Conservation (phyloP, 2,113 vertebrate genomes). For the Dolichotis patagonum region DNA sequence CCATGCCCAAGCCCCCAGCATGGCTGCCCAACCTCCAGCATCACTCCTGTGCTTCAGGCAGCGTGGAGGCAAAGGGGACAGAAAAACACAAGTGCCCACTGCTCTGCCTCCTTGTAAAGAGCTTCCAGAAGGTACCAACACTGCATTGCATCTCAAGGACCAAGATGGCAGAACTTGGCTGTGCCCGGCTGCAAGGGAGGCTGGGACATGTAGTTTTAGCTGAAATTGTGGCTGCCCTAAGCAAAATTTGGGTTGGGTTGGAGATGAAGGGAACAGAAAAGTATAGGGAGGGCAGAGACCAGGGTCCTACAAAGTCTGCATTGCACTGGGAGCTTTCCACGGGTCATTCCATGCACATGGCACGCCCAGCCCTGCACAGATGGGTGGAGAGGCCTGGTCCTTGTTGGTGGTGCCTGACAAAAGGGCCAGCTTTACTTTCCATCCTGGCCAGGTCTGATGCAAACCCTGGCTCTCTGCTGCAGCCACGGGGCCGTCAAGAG, state of each 20-base stretch:
- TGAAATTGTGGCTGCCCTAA: not conserved
- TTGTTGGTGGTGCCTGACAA: not conserved
- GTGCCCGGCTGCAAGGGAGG: not conserved
- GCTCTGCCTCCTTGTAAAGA: not conserved
- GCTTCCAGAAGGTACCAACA: not conserved
- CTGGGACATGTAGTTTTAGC: not conserved
- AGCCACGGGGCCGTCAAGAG: not conserved
- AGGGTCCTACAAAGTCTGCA: not conserved
- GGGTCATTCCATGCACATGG: not conserved
- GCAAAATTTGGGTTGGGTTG: not conserved
- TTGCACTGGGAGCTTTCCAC: not conserved
- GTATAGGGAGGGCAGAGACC: not conserved
- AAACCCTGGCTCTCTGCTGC: not conserved
- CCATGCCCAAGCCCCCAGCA: not conserved
- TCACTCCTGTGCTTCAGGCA: not conserved
- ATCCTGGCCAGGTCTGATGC: not conserved
- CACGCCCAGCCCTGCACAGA: not conserved
- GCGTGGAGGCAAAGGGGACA: not conserved
- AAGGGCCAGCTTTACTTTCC: not conserved
- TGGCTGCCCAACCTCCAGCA: not conserved
- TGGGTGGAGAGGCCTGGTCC: not conserved
- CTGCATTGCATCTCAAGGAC: not conserved
- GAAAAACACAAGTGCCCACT: not conserved
- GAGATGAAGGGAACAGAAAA: not conserved
- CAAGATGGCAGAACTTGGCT: not conserved